Evolutionary conservation across 2,797 vertebrate genomes (phyloP).

Genomic region (Sciurus carolinensis): DNA sequence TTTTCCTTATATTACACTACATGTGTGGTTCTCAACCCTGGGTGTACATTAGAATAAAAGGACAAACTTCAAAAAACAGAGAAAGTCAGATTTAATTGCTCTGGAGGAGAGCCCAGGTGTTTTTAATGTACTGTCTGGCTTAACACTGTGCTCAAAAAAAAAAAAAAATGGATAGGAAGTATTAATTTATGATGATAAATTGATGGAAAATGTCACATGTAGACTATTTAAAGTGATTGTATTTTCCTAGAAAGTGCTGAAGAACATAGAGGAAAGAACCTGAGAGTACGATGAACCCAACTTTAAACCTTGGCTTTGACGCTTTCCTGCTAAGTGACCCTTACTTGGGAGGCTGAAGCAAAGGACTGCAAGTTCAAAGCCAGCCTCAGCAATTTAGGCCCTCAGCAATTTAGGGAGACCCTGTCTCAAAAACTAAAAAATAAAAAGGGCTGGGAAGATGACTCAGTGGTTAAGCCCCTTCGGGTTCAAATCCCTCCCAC

Average conservation of each 20-base stretch:
- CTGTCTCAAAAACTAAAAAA: no score
- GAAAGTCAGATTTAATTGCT: slow-evolving; percentile 36
- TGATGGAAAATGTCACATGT: background rate
- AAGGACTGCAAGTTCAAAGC: no score
- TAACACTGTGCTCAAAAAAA: slow-evolving; percentile 40
- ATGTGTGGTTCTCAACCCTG: background rate
- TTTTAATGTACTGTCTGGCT: background rate
- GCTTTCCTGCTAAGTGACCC: background rate
- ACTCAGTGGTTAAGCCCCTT: no score
- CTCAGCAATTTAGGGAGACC: no score
- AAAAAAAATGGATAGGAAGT: background rate
- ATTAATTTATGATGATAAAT: background rate
- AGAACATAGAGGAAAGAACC: background rate
- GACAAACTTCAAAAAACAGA: background rate
- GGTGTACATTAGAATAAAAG: background rate
- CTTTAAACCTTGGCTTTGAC: background rate
- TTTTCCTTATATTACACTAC: background rate
- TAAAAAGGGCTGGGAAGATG: no score
- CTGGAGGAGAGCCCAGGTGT: background rate
- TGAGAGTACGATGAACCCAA: background rate
- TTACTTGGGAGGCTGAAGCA: background rate
- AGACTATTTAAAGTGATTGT: slow-evolving; percentile 1
- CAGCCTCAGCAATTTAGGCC: no score
- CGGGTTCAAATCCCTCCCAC: no score
- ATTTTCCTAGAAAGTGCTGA: slow-evolving; percentile 56